Evolutionary conservation across 2,888 invertebrate genomes (phyloP), one percentile per base, ranked within the genome.

Genomic region (Malacosoma neustria): DNA sequence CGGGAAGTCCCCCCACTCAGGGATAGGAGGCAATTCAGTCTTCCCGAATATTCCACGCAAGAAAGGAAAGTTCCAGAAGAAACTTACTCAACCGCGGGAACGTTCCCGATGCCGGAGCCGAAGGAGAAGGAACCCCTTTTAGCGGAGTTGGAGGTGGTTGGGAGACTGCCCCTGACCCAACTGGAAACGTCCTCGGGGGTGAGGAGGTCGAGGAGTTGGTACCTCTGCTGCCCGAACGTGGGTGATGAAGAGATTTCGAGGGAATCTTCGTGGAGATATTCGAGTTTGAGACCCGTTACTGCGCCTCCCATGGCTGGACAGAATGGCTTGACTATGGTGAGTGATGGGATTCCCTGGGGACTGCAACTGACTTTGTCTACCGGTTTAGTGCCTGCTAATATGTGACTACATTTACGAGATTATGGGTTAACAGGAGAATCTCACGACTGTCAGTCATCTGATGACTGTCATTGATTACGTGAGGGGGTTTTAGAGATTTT

Each of bases 121-220:
- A 85, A 81, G 29, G 82, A 85, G 15, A 84, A 84, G 33, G 82
- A 82, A 34, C 80, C 82, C 1, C 32, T 84, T 15, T 33, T 81
- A 1, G 82, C 84, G 0, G 86, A 86, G 31, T 29, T 85, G 35
- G 81, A 82, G 33, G 68, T 76, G 0, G 85, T 84, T 0, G 84
- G 84, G 0, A 42, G 82, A 1, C 34, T 82, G 14, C 84, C 84
- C 1, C 33, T 84, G 34, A 77, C 68, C 0, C 77, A 82, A 45
- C 33, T 84, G 48, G 81, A 79, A 2, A 53, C 61, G 0, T 54
- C 65, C 0, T 53, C 71, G 0, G 77, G 77, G 1, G 80, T 89
- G 1, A 70, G 89, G 34, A 70, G 89, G 43, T 89, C 88, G 51
- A 61, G 89, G 38, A 89, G 89, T 54, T 90, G 90, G 82, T 80